Base-by-base conservation (phyloP, 2,113 vertebrate genomes). In the Meleagris gallopavo region DNA sequence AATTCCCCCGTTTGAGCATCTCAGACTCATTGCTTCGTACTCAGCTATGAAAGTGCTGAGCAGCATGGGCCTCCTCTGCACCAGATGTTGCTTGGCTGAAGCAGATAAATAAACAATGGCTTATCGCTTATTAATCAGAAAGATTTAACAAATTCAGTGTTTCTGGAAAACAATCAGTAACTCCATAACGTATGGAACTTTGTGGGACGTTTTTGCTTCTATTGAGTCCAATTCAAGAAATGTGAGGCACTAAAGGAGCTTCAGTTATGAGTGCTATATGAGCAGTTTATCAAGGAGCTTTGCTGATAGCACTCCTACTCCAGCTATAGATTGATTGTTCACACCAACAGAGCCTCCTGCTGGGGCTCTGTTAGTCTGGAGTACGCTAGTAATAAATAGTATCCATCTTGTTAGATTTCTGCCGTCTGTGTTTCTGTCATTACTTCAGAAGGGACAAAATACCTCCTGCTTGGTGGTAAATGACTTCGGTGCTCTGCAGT, bases 61-160 rank as follows among this genome's bases (percentile, higher is more conserved):
- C 9, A 81, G 38, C 6, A 1, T 38, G n/a, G 27, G 10, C 20
- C 46, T 5, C 6, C 46, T 84, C 65, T 8, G 22, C 34, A 19
- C 76, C 71, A 45, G 70, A 82, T 89, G 77, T 36, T 86, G 0
- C 74, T 92, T 82, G 62, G 45, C 86, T 92, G 84, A 17, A 92
- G 71, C 74, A 93, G 77, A 82, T 62, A 50, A 90, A 76, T 84
- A 82, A 93, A 84, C 54, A 74, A 89, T 81, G 92, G 21, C 22
- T 90, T 96, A 93, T 95, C 90, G 95, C 90, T 95, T 95, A 94
- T 96, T 95, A 96, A 97, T 96, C 92, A 92, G 78, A 60, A 50
- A 83, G 80, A 83, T 78, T 78, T 93, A 90, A 95, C 94, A 78
- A 67, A 69, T 66, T 95, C 85, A 82, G 11, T 66, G 75, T 62